A percentile compares a stretch with the other conserved stretches of the same genome.
Conservation (phyloP, 37 sponge, comb jelly and placozoan species). For the Lycopodina hypogea region DNA sequence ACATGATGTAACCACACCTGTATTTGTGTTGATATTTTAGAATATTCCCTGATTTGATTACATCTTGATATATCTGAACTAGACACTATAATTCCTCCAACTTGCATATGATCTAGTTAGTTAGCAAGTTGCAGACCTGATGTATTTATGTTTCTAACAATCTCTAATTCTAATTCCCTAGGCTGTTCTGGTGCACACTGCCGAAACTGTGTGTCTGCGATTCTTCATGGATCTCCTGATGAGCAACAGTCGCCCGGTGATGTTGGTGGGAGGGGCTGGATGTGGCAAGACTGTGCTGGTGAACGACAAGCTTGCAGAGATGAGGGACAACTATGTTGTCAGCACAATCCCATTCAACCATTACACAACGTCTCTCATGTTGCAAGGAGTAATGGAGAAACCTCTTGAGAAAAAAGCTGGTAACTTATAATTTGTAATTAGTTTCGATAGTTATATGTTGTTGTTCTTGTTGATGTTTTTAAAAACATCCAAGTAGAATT, state of each 20-base stretch:
- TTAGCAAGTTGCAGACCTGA: too few relatives aligned
- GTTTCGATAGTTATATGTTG: not conserved
- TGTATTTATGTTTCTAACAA: too few relatives aligned
- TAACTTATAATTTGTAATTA: not conserved
- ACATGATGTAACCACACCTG: too few relatives aligned
- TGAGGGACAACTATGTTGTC: slow-evolving; percentile 72
- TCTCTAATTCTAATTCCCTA: slow-evolving; percentile 24
- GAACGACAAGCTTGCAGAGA: slow-evolving; percentile 68
- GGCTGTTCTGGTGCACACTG: slow-evolving; percentile 92
- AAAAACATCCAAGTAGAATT: not conserved
- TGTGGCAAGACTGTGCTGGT: slow-evolving; percentile 98
- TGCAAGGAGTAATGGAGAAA: slow-evolving; percentile 97
- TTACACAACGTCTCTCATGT: slow-evolving; percentile 98
- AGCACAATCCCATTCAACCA: slow-evolving; percentile 97
- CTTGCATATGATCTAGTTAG: too few relatives aligned
- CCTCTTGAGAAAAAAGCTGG: slow-evolving; percentile 99
- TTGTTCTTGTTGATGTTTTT: not conserved
- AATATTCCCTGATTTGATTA: too few relatives aligned
- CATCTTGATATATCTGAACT: too few relatives aligned
- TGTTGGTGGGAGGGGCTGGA: slow-evolving; percentile 97
- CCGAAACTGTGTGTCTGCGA: slow-evolving; percentile 86
- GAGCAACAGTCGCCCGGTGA: slow-evolving; percentile 89
- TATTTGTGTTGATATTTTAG: too few relatives aligned
- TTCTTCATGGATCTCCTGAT: slow-evolving; percentile 89
- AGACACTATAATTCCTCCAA: too few relatives aligned